Conservation (phyloP, 2,113 vertebrate genomes). For the Seriola aureovittata region DNA sequence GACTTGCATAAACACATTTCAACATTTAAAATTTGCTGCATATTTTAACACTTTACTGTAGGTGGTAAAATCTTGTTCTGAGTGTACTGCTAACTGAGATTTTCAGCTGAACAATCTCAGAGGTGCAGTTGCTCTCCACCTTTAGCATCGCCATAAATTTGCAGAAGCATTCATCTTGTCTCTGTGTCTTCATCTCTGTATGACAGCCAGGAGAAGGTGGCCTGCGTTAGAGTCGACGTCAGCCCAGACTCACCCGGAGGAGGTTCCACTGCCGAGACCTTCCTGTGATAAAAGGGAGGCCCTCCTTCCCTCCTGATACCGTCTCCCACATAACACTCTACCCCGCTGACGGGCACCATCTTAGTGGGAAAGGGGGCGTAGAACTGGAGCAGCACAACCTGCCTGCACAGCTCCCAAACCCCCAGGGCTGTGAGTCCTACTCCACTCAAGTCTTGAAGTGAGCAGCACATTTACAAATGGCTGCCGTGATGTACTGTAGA, state of each 20-base stretch:
- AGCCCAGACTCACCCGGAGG: slow-evolving; percentile 85
- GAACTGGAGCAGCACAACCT: slow-evolving; percentile 43
- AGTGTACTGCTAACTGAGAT: too few relatives aligned
- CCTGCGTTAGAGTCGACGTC: slow-evolving; percentile 90
- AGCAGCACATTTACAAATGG: slow-evolving; percentile 27
- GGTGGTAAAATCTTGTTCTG: too few relatives aligned
- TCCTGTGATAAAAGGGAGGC: slow-evolving; percentile 85
- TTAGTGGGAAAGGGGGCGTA: slow-evolving; percentile 13
- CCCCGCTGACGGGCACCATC: slow-evolving; percentile 24
- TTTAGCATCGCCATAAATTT: neutral
- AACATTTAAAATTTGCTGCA: too few relatives aligned
- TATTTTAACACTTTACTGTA: too few relatives aligned
- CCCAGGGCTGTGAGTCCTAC: slow-evolving; percentile 14
- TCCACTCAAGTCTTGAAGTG: slow-evolving; percentile 15
- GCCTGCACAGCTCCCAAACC: slow-evolving; percentile 25
- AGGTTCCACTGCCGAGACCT: slow-evolving; percentile 90
- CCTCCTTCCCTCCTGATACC: neutral
- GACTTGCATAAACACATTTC: too few relatives aligned
- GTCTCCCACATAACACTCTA: slow-evolving; percentile 28
- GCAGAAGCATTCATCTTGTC: slow-evolving; percentile 1
- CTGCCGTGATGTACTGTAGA: slow-evolving; percentile 18
- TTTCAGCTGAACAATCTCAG: neutral
- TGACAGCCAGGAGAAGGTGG: slow-evolving; percentile 92
- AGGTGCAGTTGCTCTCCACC: neutral
- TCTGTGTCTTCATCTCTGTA: slow-evolving; percentile 46